Conservation (phyloP, 2,797 vertebrate species). For the Phrynocephalus vlangalii region DNA sequence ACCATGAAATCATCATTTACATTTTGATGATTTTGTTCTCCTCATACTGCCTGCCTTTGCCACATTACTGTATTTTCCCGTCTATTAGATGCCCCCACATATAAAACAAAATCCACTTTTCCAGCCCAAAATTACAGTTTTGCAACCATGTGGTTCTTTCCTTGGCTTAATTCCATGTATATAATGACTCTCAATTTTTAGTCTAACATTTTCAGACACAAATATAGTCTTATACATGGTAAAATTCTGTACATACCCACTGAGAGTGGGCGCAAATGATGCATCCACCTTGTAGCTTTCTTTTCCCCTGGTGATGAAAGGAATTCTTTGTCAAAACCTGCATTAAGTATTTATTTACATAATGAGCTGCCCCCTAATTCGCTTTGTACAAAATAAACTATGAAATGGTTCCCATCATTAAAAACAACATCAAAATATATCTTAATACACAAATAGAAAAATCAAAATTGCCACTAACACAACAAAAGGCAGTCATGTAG, state of each 20-base stretch:
- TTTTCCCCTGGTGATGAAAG: background rate
- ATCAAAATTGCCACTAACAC: background rate
- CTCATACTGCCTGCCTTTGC: background rate
- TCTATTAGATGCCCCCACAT: no score
- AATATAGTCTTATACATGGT: no score
- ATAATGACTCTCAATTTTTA: no score
- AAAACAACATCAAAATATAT: background rate
- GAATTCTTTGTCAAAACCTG: background rate
- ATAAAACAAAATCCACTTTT: no score
- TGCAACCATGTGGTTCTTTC: no score
- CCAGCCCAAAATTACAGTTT: no score
- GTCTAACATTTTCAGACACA: no score
- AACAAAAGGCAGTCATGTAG: background rate
- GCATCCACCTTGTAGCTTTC: background rate
- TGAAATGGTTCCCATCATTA: background rate
- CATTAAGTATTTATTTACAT: background rate
- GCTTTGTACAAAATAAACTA: background rate
- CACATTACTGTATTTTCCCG: no score
- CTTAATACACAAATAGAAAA: background rate
- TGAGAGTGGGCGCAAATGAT: no score
- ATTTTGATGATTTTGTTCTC: background rate
- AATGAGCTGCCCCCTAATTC: background rate
- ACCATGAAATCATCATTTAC: no score
- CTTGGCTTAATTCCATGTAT: no score
- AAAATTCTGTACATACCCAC: no score